Percentiles rank a stretch among this genome's conserved stretches.
These are phyloP conservation scores for Cremastobaeus sp. DNA, from an alignment of 2,888 invertebrate genomes.

Conservation along the genomic window DNA sequence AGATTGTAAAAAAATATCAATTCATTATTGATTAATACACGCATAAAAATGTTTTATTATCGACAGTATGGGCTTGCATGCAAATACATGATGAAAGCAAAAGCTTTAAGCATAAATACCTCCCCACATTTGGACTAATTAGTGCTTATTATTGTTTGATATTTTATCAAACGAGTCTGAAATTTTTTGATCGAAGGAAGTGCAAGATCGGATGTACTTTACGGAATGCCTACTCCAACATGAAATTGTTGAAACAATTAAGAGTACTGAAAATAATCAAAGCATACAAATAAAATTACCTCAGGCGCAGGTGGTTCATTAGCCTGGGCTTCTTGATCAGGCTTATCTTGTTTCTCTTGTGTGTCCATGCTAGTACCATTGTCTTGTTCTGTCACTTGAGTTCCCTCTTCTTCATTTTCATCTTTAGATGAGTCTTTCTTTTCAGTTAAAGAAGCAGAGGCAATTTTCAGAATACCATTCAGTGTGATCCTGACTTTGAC, in stretches of 20 bases:
- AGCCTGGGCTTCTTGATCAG: conserved; percentile 75
- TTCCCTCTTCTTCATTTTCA: conserved; percentile 77
- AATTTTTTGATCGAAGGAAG: too few species aligned
- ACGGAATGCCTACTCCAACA: too few species aligned
- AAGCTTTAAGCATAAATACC: neutral
- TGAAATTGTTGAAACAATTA: too few species aligned
- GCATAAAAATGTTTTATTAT: too few species aligned
- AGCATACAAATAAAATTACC: conserved; percentile 68
- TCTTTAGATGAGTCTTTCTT: conserved; percentile 79
- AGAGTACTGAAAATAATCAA: too few species aligned
- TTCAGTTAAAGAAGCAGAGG: conserved; percentile 90
- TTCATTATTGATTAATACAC: too few species aligned
- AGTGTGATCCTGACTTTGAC: conserved; percentile 96
- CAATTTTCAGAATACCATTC: conserved; percentile 93
- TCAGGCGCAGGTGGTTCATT: conserved; percentile 75
- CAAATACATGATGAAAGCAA: neutral
- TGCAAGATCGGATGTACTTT: too few species aligned
- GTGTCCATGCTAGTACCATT: conserved; percentile 68
- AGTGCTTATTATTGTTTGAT: too few species aligned
- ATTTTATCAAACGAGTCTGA: too few species aligned
- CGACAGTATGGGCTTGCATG: neutral
- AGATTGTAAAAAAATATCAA: too few species aligned
- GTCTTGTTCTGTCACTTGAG: conserved; percentile 69
- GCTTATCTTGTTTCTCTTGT: conserved; percentile 69
- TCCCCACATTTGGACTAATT: too few species aligned